Base-by-base conservation (phyloP, 2,113 vertebrate species). In the Tyrannus savana region DNA sequence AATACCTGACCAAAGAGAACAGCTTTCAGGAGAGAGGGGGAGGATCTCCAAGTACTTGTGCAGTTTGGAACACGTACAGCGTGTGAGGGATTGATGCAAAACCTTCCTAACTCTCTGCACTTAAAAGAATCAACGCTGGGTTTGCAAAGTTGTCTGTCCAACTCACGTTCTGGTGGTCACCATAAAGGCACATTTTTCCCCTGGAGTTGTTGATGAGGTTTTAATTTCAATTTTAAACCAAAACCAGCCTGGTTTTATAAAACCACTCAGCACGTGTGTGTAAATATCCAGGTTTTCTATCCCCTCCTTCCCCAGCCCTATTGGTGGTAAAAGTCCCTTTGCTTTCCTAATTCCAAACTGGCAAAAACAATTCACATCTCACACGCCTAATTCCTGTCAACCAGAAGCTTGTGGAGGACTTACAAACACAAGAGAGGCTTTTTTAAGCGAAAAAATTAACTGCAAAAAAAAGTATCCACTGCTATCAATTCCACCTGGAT, bases 1-100 rank as follows among this genome's bases (percentile, higher is more conserved):
- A 93, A 73, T 92, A 97, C 83, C 92, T 97, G 96, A 97, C 92
- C 94, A 95, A 96, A 72, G 75, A 97, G 94, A 96, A 94, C 89
- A 85, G 84, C 91, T 94, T 96, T 94, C 90, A 90, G 85, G 83
- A 96, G 92, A 89, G 80, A 95, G 82, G 89, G 87, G 87, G 81
- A 96, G 91, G 91, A 93, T 85, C 95, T 92, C 80, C 23, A 91
- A 93, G 71, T 93, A 93, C 94, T 96, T 91, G n/a, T 75, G 67
- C 74, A 93, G 91, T 95, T 95, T 92, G 91, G 66, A 92, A 95
- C 69, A 92, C 87, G 87, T 35, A 58, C 71, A 55, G 69, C 8
- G 37, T 64, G 81, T 22, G 71, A 93, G 47, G 75, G 69, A 81
- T 2, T 35, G 67, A 83, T 37, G 50, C 31, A 88, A 87, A 93